A percentile compares a stretch with the other conserved stretches of the same genome.
These are phyloP conservation scores for Botia kubotai DNA, from an alignment of 2,797 vertebrate genomes.

Conservation along the genomic window DNA sequence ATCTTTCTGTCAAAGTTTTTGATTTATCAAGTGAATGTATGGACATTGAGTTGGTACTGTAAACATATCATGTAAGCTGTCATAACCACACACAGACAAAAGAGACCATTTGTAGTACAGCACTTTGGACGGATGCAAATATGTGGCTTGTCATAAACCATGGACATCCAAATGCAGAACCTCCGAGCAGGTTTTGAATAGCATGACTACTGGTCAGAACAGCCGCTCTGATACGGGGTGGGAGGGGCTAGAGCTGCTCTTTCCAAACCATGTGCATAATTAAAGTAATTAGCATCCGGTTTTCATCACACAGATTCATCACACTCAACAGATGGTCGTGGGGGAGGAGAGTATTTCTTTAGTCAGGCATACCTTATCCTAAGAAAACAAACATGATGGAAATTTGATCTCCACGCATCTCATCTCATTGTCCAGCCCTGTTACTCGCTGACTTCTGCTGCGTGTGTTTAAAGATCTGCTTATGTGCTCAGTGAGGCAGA, in stretches of 20 bases:
- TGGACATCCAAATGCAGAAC: conserved; percentile 27
- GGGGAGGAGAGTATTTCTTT: conserved; percentile 80
- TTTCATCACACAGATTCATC: conserved; percentile 60
- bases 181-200: conserved; percentile 43
- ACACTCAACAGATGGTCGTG: conserved; percentile 73
- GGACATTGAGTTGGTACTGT: no score
- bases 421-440: conserved; percentile 71
- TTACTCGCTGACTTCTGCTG: conserved; percentile 53
- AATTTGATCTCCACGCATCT: conserved; percentile 81
- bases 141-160: conserved; percentile 15
- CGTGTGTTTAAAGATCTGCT: conserved; percentile 56
- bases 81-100: not conserved
- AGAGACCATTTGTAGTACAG: conserved; percentile 6
- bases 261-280: conserved; percentile 37
- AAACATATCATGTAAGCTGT: not conserved
- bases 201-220: conserved; percentile 46
- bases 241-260: conserved; percentile 4
- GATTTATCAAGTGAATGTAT: no score
- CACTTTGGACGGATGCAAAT: conserved; percentile 29
- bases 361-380: conserved; percentile 78
- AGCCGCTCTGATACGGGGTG: conserved; percentile 20
- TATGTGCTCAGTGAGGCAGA: conserved; percentile 54
- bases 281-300: conserved; percentile 64
- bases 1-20: no score
- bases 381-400: conserved; percentile 81